Base-by-base conservation (phyloP, 2,888 invertebrate genomes). In the Notodonta dromedarius region DNA sequence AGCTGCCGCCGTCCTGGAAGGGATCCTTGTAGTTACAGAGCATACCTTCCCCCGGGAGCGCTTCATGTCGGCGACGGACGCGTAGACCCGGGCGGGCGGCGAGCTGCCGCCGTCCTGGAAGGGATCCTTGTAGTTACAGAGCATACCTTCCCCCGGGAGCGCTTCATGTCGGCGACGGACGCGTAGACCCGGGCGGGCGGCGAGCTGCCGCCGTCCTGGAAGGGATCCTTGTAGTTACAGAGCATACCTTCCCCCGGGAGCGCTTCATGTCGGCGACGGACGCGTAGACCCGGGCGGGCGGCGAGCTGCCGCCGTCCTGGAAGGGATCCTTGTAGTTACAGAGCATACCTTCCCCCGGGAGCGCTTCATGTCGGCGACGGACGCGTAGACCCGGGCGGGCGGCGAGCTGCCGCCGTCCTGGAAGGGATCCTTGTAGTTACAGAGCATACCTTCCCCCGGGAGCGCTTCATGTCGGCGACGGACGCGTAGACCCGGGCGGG, bases 191-290 rank as follows among this genome's bases (percentile, higher is more conserved):
- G 91, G 46, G 93, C 94, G 39, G 95, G 95, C 63, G 95, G 96
- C 62, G 95, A 95, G 77, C 93, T 94, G 58, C 94, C 91, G 2
- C 89, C 91, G 65, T 94, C 95, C 67, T 94, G 94, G 92, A 96
- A 96, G 84, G 96, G n/a, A n/a, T n/a, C n/a, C n/a, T n/a, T n/a
- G n/a, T n/a, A n/a, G n/a, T n/a, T n/a, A n/a, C n/a, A n/a, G n/a
- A n/a, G n/a, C n/a, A n/a, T 85, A 95, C 96, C 94, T 96, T 96
- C 73, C 95, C 96, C 87, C 97, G 96, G 71, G 94, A 95, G 61
- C 98, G 95, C 88, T 98, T 98, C 98, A 98, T 98, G 87, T 98
- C 98, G 0, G 98, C 97, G 53, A 98, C 98, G 83, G 98, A 98
- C 54, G 98, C 97, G 89, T 98, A 98, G 50, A 98, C 98, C 65